Conservation (phyloP, 2,113 vertebrate genomes). For the Notothenia coriiceps region DNA sequence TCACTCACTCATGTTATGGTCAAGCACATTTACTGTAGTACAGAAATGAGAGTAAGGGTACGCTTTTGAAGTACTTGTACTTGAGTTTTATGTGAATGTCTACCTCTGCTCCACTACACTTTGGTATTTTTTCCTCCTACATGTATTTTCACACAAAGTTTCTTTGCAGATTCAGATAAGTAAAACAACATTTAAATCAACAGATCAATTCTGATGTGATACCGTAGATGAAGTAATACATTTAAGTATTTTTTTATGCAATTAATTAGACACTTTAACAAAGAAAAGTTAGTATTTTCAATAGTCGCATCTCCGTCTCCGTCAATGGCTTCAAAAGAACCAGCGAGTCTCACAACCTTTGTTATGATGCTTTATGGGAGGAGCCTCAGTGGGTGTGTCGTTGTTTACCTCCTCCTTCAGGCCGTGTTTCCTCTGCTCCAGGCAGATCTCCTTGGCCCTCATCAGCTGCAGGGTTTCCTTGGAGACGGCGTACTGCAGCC, state of each 20-base stretch:
- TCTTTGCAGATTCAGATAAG: neutral
- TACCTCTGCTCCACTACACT: neutral
- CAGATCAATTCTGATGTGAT: too few species aligned
- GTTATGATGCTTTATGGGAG: neutral
- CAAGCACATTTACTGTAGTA: neutral
- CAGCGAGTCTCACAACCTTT: too few species aligned
- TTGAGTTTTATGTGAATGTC: neutral
- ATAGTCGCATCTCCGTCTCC: too few species aligned
- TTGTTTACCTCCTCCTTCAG: conserved; percentile 92
- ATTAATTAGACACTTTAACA: neutral
- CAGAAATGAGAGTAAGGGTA: too few species aligned
- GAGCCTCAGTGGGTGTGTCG: neutral
- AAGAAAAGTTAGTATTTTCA: neutral
- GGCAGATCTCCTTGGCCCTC: conserved; percentile 97
- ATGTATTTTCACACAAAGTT: neutral
- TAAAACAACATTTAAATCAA: neutral
- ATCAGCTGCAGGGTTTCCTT: conserved; percentile 98
- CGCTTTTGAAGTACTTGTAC: neutral
- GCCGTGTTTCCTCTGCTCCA: conserved; percentile 95
- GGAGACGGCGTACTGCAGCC: conserved; percentile 93
- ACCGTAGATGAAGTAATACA: too few species aligned
- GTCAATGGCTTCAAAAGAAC: too few species aligned
- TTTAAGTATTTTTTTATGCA: too few species aligned
- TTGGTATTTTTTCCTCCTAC: neutral
- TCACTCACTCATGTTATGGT: neutral